phyloP scores from a whole-genome alignment of 23 tunicate genomes.

The Oikopleura vanhoeffeni region DNA sequence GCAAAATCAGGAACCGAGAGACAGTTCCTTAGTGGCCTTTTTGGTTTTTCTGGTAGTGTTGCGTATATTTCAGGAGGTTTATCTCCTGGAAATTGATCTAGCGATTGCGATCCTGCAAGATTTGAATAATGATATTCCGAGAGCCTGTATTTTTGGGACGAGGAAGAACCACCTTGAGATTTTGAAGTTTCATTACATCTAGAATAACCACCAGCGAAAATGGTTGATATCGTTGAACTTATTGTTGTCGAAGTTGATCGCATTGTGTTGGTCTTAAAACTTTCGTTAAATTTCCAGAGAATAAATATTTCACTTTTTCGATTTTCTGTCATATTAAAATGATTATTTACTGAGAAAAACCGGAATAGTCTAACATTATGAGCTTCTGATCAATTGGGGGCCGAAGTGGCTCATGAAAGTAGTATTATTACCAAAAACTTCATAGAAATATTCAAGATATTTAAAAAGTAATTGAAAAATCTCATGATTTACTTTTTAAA shows the following conservation, averaged over 20 bases:
- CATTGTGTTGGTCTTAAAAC: background rate
- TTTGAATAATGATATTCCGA: background rate
- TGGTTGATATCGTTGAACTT: background rate
- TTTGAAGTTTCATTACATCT: background rate
- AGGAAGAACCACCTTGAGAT: background rate
- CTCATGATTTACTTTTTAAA: too few species aligned
- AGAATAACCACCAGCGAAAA: background rate
- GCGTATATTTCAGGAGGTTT: background rate
- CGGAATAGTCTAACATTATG: too few species aligned
- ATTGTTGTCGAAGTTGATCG: background rate
- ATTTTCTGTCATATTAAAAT: too few species aligned
- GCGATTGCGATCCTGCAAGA: background rate
- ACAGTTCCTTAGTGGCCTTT: background rate
- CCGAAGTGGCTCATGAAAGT: too few species aligned
- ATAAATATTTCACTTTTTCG: too few species aligned
- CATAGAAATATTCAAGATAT: too few species aligned
- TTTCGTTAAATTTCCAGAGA: too few species aligned
- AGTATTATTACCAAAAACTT: too few species aligned
- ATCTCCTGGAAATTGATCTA: background rate
- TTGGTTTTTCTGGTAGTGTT: background rate
- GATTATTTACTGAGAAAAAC: too few species aligned
- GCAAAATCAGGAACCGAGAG: background rate
- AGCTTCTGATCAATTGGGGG: too few species aligned
- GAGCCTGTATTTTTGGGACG: background rate
- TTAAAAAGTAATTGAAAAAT: too few species aligned